These are phyloP conservation scores for Monodelphis domestica DNA, from an alignment of 2,797 vertebrate genomes.

Conservation along the genomic window DNA sequence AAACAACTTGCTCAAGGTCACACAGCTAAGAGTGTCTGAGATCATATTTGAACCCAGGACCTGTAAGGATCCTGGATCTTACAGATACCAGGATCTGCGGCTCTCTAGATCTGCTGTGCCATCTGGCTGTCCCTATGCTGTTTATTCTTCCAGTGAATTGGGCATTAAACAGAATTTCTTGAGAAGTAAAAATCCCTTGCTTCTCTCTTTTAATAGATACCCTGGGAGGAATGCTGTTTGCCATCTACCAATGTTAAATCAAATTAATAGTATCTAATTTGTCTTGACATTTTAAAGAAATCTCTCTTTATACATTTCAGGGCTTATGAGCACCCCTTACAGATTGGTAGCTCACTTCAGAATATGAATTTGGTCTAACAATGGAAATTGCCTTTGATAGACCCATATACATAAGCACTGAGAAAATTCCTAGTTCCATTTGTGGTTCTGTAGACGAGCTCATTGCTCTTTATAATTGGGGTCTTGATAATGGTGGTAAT, in stretches of 20 bases:
- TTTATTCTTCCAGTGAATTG: not conserved
- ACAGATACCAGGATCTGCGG: no score
- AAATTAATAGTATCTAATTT: not conserved
- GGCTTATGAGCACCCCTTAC: not conserved
- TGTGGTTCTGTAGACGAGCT: not conserved
- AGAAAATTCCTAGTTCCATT: not conserved
- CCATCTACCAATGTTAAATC: not conserved
- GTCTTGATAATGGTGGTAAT: no score
- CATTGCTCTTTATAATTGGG: not conserved
- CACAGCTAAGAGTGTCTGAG: no score
- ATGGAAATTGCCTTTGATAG: not conserved
- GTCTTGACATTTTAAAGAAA: not conserved
- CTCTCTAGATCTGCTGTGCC: no score
- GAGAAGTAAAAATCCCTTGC: not conserved
- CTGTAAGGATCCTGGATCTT: no score
- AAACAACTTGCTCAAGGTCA: no score
- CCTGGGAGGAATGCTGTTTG: not conserved
- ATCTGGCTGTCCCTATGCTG: no score
- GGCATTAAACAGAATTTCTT: not conserved
- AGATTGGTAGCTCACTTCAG: not conserved
- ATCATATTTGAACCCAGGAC: no score
- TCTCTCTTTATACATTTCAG: not conserved
- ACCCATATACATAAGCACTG: not conserved
- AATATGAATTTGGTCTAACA: not conserved
- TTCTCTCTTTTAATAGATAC: not conserved